Percentiles rank a stretch among this genome's conserved stretches.
Evolutionary conservation across 2,797 vertebrate species (phyloP).

Genomic region (Sebastes nivosus): DNA sequence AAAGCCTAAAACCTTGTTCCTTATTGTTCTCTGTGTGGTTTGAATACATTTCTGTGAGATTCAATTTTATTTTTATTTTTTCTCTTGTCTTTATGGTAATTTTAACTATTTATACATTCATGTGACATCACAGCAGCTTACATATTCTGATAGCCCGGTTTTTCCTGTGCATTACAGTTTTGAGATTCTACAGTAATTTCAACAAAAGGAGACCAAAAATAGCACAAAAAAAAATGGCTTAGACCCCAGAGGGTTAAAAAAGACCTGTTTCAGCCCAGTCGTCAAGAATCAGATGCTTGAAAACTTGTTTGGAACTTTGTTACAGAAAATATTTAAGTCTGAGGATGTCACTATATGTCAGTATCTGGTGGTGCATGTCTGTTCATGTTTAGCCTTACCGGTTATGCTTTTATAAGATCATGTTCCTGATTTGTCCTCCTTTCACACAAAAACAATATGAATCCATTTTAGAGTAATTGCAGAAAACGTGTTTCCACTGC

Average conservation of each 20-base stretch:
- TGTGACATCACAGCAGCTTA: too few relatives aligned
- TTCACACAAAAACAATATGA: not conserved
- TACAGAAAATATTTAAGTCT: not conserved
- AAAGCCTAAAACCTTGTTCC: too few relatives aligned
- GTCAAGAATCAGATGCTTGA: not conserved
- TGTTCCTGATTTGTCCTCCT: not conserved
- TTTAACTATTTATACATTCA: too few relatives aligned
- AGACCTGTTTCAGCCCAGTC: not conserved
- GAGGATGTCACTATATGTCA: not conserved
- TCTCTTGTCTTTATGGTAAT: too few relatives aligned
- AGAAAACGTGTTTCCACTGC: not conserved
- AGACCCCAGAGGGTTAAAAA: too few relatives aligned
- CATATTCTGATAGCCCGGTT: fast-evolving
- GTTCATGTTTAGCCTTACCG: constrained; percentile 9
- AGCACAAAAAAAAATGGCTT: too few relatives aligned
- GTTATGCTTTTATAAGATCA: constrained; percentile 3
- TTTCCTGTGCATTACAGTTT: too few relatives aligned
- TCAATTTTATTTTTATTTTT: fast-evolving
- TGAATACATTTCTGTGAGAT: too few relatives aligned
- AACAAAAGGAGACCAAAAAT: too few relatives aligned
- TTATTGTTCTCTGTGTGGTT: too few relatives aligned
- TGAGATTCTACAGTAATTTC: too few relatives aligned
- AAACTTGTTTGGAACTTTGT: too few relatives aligned
- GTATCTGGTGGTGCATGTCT: not conserved
- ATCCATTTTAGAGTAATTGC: not conserved